A percentile compares a stretch with the other conserved stretches of the same genome.
phyloP scores from a whole-genome alignment of 2,113 vertebrate genomes.

The Pituophis catenifer region DNA sequence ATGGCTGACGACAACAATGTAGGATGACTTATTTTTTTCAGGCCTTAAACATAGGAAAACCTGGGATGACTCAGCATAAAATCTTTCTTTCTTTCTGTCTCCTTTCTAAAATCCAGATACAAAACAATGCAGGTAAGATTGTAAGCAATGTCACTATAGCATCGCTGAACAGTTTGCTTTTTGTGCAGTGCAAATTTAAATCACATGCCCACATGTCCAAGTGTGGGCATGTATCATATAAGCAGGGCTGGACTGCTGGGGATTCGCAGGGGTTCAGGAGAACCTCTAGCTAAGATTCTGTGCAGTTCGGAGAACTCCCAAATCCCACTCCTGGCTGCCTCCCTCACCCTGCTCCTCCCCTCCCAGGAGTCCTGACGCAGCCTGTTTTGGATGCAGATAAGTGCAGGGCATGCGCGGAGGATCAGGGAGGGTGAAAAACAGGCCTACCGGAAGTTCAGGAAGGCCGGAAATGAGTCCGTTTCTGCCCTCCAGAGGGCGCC shows the following conservation, averaged over 20 bases:
- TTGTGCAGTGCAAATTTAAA: conserved; percentile 9
- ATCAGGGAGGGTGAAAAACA: too few relatives aligned
- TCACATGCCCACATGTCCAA: neutral
- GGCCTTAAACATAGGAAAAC: neutral
- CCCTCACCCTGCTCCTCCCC: too few relatives aligned
- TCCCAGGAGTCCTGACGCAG: too few relatives aligned
- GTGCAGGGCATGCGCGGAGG: too few relatives aligned
- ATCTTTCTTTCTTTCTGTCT: neutral
- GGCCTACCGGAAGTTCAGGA: too few relatives aligned
- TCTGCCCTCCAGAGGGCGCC: too few relatives aligned
- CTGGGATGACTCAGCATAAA: neutral
- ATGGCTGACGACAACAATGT: neutral
- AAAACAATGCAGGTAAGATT: conserved; percentile 28
- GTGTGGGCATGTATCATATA: neutral
- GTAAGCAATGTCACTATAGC: conserved; percentile 37
- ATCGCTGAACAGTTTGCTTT: neutral
- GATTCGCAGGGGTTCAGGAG: too few relatives aligned
- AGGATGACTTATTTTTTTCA: neutral
- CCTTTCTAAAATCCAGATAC: neutral
- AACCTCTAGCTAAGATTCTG: too few relatives aligned
- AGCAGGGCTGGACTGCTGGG: neutral
- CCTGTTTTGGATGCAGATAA: too few relatives aligned
- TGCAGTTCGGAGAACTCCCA: too few relatives aligned
- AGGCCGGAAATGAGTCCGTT: too few relatives aligned
- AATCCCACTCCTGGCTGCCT: too few relatives aligned